Base-by-base conservation (phyloP, 1,140 invertebrate species). In the Drosophila erecta region DNA sequence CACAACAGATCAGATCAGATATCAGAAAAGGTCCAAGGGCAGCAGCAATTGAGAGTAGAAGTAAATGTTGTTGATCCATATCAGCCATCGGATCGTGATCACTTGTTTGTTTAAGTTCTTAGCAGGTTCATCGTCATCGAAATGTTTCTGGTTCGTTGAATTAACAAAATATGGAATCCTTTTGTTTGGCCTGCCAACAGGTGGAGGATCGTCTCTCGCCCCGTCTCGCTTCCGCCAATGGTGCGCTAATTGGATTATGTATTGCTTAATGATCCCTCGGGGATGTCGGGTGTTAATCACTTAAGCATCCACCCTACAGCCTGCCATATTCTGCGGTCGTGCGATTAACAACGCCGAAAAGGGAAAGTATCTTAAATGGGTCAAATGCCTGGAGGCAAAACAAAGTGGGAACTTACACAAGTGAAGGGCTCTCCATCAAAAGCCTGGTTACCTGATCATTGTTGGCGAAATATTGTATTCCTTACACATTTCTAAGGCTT, bases 101-200 rank as follows among this genome's bases (percentile, higher is more conserved):
- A 76, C 79, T 89, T 87, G 83, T 87, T 87, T 87, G 79, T 76
- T 79, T 58, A 87, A 89, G 74, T 87, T 69, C 83, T 87, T 87
- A 87, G 84, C 84, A 85, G 81, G 69, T 81, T 81, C 54, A 60
- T 79, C 65, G 54, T 66, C 73, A 70, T 53, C 76, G 62, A 75
- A 71, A 83, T 55, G 60, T 89, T 87, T 89, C 76, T 87, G 83
- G 70, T 87, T 87, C 83, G 83, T 79, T 89, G 86, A 55, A 59
- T 79, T 77, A 77, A 77, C 55, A 89, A 84, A 87, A 87, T 83
- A 84, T 77, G 54, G 55, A 89, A 87, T 70, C 79, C 43, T 79
- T 60, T 79, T 57, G 55, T 85, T 54, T 71, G 43, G 30, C 67
- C 46, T 41, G 46, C 65, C 47, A 79, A 87, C 84, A 89, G 83